Base-by-base conservation (phyloP, 2,888 invertebrate species). In the Tenthredo notha region DNA sequence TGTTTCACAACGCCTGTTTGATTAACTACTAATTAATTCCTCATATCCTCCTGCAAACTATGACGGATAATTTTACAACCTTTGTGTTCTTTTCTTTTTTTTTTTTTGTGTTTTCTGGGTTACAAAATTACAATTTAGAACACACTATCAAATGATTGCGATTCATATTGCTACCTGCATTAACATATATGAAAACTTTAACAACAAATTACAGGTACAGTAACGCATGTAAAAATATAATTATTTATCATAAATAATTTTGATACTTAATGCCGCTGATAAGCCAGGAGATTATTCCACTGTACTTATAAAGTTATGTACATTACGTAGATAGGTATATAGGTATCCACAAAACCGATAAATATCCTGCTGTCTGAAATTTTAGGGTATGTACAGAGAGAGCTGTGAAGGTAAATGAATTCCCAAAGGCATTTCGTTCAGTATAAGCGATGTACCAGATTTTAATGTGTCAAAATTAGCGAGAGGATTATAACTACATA, bases 21-120 rank as follows among this genome's bases (percentile, higher is more conserved):
- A 77, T 77, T n/a, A 58, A 37, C 80, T 61, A 61, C 9, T n/a
- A 37, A 80, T 61, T 61, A 21, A 58, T 80, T 61, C 75, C 18
- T 77, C 29, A 29, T 54, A 50, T 77, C 50, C 47, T 50, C 10
- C 50, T 9, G 47, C 47, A 47, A 9, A n/a, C 54, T 77, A 21
- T 50, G 25, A 47, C n/a, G 77, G 29, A 33, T 50, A 18, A 50
- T 50, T 77, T 77, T n/a, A 77, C 54, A 29, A 77, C 77, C 77
- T 77, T 18, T 50, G 77, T 77, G 54, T 18, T 47, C 0, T 37
- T 7, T 37, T 37, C 7, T 4, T 33, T 33, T 33, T 33, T 37
- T 7, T 37, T 37, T 37, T 37, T 7, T 2, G 1, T 29, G 1
- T 29, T 29, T 29, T 29, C 5, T 37, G 21, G 40, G 10, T 40